These are phyloP conservation scores for Rhincodon typus DNA, from an alignment of 2,797 vertebrate species.

Conservation along the genomic window DNA sequence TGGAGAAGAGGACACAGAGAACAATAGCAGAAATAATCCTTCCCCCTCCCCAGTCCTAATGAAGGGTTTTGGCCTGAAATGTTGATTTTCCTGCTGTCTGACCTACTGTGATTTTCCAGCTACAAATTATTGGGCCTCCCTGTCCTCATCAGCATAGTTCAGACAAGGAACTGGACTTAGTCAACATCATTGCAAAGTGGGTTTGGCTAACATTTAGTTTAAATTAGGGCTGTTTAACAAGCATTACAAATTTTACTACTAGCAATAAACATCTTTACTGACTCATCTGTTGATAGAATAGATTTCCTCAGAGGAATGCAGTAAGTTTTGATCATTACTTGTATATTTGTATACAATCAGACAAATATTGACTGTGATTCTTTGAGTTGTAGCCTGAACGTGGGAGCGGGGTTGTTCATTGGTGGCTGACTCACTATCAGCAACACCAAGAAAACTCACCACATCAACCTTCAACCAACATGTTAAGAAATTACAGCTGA, in stretches of 20 bases:
- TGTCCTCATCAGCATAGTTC: not conserved
- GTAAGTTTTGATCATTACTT: not conserved
- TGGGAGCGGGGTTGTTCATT: too few relatives aligned
- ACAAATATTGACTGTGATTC: not conserved
- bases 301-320: not conserved
- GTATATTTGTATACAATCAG: not conserved
- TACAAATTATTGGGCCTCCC: too few relatives aligned
- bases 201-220: not conserved
- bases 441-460: too few relatives aligned
- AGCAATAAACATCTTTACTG: not conserved
- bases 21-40: conserved; percentile 93
- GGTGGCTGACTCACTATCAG: too few relatives aligned
- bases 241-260: not conserved
- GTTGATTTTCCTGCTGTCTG: too few relatives aligned
- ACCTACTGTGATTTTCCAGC: too few relatives aligned
- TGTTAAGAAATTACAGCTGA: too few relatives aligned
- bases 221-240: not conserved
- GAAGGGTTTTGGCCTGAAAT: too few relatives aligned
- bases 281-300: not conserved
- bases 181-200: not conserved
- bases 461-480: too few relatives aligned
- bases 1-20: conserved; percentile 89
- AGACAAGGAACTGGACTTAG: not conserved
- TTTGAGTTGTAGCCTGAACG: too few relatives aligned
- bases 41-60: too few relatives aligned